Conservation (phyloP, 2,113 vertebrate genomes). For the Genyomyrus donnyi region DNA sequence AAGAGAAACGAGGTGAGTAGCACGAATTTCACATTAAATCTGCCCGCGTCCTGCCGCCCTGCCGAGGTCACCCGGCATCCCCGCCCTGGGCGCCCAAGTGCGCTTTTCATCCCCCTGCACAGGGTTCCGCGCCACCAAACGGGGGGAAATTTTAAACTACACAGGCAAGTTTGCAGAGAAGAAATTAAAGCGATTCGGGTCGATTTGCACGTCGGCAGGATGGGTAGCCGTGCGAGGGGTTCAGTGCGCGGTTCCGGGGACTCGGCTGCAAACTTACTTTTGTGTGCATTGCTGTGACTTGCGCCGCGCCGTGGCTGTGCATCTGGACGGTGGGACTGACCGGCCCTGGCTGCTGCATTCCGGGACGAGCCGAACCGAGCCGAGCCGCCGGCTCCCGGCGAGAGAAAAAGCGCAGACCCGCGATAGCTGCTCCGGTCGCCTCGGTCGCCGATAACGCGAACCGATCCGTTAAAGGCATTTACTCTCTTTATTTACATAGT, state of each 20-base stretch:
- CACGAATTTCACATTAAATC: slow-evolving; percentile 57
- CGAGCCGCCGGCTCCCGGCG: slow-evolving; percentile 46
- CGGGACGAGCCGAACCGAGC: slow-evolving; percentile 72
- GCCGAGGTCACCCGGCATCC: neutral
- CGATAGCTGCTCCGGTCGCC: slow-evolving; percentile 31
- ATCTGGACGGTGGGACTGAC: slow-evolving; percentile 28
- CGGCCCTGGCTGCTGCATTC: slow-evolving; percentile 52
- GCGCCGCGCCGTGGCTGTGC: slow-evolving; percentile 31
- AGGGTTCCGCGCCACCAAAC: slow-evolving; percentile 40
- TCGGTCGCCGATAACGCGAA: slow-evolving; percentile 33
- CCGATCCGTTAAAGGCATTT: slow-evolving; percentile 45
- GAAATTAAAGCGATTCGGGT: slow-evolving; percentile 59
- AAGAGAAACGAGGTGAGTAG: slow-evolving; percentile 76
- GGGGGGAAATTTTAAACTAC: slow-evolving; percentile 58
- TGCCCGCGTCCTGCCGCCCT: neutral
- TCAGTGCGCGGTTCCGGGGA: neutral
- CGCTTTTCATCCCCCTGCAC: slow-evolving; percentile 30
- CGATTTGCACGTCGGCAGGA: slow-evolving; percentile 34
- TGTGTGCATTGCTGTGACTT: slow-evolving; percentile 63
- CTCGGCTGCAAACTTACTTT: slow-evolving; percentile 58
- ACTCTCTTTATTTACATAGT: slow-evolving; percentile 67
- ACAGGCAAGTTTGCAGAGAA: slow-evolving; percentile 67
- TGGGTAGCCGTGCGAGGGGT: neutral
- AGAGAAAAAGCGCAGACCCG: slow-evolving; percentile 55
- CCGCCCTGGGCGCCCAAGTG: neutral